These are phyloP conservation scores for Epizoanthus scotinus DNA, from an alignment of 92 coral and sea anemone genomes.

Conservation along the genomic window DNA sequence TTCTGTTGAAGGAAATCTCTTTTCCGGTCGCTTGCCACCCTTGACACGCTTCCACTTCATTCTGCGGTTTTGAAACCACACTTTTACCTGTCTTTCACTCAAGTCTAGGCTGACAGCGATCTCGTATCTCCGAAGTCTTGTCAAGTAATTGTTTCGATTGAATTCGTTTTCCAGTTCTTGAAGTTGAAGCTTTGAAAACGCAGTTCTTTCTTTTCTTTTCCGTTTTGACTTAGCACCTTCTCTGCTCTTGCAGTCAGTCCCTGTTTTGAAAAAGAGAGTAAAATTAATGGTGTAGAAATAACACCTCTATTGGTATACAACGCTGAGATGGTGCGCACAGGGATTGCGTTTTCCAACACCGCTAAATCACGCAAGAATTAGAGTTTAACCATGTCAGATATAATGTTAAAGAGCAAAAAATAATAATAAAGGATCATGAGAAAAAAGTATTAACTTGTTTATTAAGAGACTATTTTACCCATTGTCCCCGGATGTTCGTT, in stretches of 20 bases:
- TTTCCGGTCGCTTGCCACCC: constrained; percentile 70
- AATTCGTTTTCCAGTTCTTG: constrained; percentile 89
- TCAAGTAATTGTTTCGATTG: constrained; percentile 77
- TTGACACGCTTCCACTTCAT: constrained; percentile 94
- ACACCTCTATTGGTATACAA: neutral
- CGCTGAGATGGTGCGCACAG: no score
- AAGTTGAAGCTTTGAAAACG: constrained; percentile 84
- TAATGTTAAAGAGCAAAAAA: no score
- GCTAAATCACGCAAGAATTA: no score
- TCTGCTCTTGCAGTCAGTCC: neutral
- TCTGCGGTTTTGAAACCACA: constrained; percentile 92
- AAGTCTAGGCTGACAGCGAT: constrained; percentile 85
- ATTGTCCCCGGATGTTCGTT: no score
- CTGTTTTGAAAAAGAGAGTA: neutral
- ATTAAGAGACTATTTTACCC: no score
- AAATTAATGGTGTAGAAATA: neutral
- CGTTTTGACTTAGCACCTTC: constrained; percentile 27
- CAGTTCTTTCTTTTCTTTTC: constrained; percentile 89
- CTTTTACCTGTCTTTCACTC: constrained; percentile 86
- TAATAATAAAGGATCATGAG: no score
- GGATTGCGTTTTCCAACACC: no score
- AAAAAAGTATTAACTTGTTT: no score
- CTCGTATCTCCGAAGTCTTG: constrained; percentile 88
- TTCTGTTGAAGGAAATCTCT: constrained; percentile 44
- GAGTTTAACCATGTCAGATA: no score